A percentile compares a stretch with the other conserved stretches of the same genome.
These are phyloP conservation scores for Choloepus didactylus DNA, from an alignment of 2,797 vertebrate genomes.

Conservation along the genomic window DNA sequence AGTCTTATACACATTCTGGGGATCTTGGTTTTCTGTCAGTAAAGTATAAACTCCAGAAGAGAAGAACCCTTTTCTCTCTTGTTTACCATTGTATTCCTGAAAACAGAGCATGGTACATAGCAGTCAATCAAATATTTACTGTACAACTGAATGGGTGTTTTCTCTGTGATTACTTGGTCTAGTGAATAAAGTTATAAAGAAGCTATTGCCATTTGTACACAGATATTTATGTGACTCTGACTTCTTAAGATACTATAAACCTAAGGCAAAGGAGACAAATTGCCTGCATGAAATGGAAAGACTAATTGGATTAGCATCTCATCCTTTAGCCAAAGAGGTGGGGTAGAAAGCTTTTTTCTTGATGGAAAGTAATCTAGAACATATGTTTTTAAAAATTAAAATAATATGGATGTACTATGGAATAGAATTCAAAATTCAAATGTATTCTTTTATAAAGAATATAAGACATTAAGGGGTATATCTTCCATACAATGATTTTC, in stretches of 20 bases:
- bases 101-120: neutral
- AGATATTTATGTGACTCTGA: neutral
- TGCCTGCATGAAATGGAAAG: neutral
- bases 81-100: neutral
- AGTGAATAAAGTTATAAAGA: neutral
- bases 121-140: slow-evolving; percentile 11
- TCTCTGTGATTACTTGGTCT: neutral
- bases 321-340: neutral
- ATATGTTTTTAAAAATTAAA: neutral
- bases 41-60: neutral
- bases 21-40: neutral
- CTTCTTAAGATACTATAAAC: neutral
- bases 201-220: neutral
- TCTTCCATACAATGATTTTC: neutral
- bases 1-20: neutral
- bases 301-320: neutral
- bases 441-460: neutral
- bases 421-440: neutral
- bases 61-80: neutral
- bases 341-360: neutral
- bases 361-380: neutral
- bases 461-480: neutral
- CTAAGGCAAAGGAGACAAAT: neutral
- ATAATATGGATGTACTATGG: neutral
- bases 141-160: neutral